A percentile compares a stretch with the other conserved stretches of the same genome.
phyloP scores from a whole-genome alignment of 2,797 vertebrate genomes.

The Urosaurus nigricauda region DNA sequence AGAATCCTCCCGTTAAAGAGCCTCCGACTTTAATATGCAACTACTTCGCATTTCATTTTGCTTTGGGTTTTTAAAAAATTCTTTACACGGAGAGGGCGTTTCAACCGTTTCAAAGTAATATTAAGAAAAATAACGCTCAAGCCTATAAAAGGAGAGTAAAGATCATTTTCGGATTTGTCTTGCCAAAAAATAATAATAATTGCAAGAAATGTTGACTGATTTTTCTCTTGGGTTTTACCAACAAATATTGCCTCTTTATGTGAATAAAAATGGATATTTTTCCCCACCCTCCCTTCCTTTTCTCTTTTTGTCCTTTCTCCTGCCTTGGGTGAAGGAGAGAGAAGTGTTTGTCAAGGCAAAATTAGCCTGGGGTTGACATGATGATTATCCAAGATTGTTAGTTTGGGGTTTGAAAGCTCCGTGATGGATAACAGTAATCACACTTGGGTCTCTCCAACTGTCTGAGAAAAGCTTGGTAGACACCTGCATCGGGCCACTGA shows the following conservation, averaged over 20 bases:
- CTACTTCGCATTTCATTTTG: no score
- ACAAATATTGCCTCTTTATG: background rate
- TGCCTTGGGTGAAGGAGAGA: background rate
- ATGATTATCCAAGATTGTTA: slow-evolving; percentile 10
- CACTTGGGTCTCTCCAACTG: background rate
- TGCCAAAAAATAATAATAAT: background rate
- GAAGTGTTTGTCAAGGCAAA: background rate
- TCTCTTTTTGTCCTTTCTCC: background rate
- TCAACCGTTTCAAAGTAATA: background rate
- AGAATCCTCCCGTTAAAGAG: no score
- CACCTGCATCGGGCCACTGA: background rate
- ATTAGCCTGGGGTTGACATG: background rate
- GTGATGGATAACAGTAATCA: slow-evolving; percentile 22
- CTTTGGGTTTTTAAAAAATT: no score
- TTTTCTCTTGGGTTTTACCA: background rate
- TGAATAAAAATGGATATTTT: background rate
- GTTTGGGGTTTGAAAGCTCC: background rate
- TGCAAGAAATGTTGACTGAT: background rate
- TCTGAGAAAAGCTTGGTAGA: background rate
- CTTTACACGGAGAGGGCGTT: no score
- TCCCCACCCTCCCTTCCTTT: no score
- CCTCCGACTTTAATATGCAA: background rate
- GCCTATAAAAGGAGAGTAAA: background rate
- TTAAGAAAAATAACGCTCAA: background rate
- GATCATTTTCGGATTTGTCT: background rate